Conservation (phyloP, 2,113 vertebrate species). For the Colaptes auratus region DNA sequence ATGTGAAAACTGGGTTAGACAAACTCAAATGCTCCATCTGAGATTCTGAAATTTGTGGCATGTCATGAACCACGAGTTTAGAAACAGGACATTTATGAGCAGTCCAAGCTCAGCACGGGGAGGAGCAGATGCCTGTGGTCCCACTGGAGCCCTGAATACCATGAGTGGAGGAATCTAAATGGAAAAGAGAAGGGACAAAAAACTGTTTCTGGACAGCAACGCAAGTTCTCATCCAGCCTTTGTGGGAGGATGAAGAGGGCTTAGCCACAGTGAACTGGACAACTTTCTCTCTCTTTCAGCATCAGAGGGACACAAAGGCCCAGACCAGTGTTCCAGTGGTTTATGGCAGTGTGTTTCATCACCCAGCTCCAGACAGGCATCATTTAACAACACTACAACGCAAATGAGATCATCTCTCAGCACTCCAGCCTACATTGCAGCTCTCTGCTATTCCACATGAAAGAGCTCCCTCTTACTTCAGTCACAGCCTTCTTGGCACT, state of each 20-base stretch:
- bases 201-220: background rate
- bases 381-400: background rate
- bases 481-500: background rate
- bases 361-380: background rate
- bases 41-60: background rate
- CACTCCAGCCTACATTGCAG: background rate
- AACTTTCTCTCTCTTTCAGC: background rate
- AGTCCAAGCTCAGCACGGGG: background rate
- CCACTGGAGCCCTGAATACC: background rate
- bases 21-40: background rate
- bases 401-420: background rate
- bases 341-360: background rate
- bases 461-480: background rate
- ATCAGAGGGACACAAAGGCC: background rate
- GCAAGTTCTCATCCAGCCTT: background rate
- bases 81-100: background rate
- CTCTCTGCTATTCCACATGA: background rate
- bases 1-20: background rate
- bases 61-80: background rate
- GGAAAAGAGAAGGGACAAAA: background rate
- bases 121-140: conserved; percentile 1
- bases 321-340: background rate
- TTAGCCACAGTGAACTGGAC: background rate
- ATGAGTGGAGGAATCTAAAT: background rate
- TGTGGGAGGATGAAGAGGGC: background rate